A percentile compares a stretch with the other conserved stretches of the same genome.
Evolutionary conservation across 2,113 vertebrate species (phyloP).

Genomic region (Clarias magur): DNA sequence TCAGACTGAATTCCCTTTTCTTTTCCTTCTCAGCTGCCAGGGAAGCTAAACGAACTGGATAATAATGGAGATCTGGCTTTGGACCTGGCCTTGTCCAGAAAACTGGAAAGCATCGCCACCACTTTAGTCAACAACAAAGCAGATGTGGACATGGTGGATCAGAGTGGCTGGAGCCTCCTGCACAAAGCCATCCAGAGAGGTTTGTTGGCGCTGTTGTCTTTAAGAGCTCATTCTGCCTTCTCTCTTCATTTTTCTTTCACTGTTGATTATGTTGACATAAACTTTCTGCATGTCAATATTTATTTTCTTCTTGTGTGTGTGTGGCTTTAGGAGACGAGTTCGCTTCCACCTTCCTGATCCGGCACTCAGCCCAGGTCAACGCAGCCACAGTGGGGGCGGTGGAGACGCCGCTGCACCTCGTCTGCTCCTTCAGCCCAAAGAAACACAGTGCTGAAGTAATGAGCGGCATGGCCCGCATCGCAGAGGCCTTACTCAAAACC

Average conservation of each 20-base stretch:
- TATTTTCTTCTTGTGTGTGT: constrained; percentile 12
- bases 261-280: background rate
- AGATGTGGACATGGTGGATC: constrained; percentile 93
- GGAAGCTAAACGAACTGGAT: constrained; percentile 92
- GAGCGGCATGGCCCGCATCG: constrained; percentile 88
- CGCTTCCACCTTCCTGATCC: constrained; percentile 91
- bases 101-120: constrained; percentile 90
- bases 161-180: constrained; percentile 92
- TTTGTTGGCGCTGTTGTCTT: constrained; percentile 50
- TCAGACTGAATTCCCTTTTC: background rate
- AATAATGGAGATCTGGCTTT: constrained; percentile 92
- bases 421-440: constrained; percentile 88
- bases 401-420: constrained; percentile 93
- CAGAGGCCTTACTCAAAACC: constrained; percentile 87
- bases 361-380: constrained; percentile 89
- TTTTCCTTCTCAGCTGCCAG: constrained; percentile 75
- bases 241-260: background rate
- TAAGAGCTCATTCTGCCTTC: background rate
- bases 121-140: constrained; percentile 92
- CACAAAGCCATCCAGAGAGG: constrained; percentile 98
- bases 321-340: constrained; percentile 86
- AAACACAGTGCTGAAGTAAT: constrained; percentile 84
- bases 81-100: constrained; percentile 87
- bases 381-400: constrained; percentile 89
- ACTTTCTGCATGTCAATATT: no score